Evolutionary conservation across 2,797 vertebrate species (phyloP), one percentile per base, ranked within the genome.

Genomic region (Vireo griseus): DNA sequence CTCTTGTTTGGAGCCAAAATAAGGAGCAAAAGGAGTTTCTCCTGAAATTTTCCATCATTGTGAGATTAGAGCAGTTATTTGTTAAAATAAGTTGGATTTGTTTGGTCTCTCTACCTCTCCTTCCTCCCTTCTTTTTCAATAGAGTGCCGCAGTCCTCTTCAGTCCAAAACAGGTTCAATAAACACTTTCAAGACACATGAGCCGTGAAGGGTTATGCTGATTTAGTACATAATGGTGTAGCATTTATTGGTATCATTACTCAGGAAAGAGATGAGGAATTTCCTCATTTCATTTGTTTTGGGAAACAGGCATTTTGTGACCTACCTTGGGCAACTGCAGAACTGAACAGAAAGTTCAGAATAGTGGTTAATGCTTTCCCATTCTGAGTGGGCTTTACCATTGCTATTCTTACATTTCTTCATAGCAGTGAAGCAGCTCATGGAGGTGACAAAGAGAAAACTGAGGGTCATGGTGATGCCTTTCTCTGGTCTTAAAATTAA

Each of bases 181-280:
- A 95, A 94, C 81, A 63, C 68, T 96, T 97, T n/a, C 22, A 88
- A 88, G 91, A 50, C 77, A 71, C 29, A 59, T 55, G 91, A 93
- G 72, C 85, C 9, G 3, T 88, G 89, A 92, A 91, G 94, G 89
- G 73, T 84, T 96, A 50, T 93, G 90, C 92, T 91, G 88, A 92
- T 95, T 91, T 93, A 94, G 82, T 90, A 54, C 51, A 31, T 39
- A 51, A 62, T 72, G 71, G 44, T 5, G 3, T 48, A 72, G 83
- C 68, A 66, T 87, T 95, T 94, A 92, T 79, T 92, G 77, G 68
- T 84, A 66, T 77, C 62, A 66, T 97, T 93, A 90, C 88, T 96
- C 88, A 85, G 65, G 72, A 77, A 95, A 85, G 83, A 91, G 91
- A 88, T 75, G 77, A 95, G 88, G 87, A 80, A 84, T 90, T 91